Base-by-base conservation (phyloP, 1,140 invertebrate species). In the Ruditapes philippinarum region DNA sequence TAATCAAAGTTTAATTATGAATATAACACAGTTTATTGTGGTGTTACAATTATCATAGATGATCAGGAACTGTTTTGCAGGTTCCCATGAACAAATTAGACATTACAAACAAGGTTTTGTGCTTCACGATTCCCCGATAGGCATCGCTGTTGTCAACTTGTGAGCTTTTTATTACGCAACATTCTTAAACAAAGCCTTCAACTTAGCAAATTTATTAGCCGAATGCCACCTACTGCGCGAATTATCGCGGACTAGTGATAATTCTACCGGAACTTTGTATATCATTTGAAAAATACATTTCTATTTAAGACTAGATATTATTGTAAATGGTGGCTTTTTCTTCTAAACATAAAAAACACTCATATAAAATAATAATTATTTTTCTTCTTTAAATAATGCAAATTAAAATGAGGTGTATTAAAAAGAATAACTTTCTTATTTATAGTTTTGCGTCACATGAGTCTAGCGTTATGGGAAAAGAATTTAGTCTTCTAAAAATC, bases 1-100 rank as follows among this genome's bases (percentile, higher is more conserved):
- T 81, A 81, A 81, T 81, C 49, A 54, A 54, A 38, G 54, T 57
- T 81, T 81, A 81, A 60, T 81, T 62, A 81, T 45, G 36, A 65
- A 40, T 81, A 65, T 62, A 81, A 45, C 40, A 40, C 36, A 57
- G 54, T 81, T 81, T 62, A 81, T 81, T 81, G 49, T 81, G 57
- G 54, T 31, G 79, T 45, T 40, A 81, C 74, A 38, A 65, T 45
- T 62, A 81, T 62, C 79, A 57, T 19, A 31, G n/a, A 19, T 42
- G 79, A 78, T 78, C 54, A 62, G 57, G 54, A 62, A 42, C 36
- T 60, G 57, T 81, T 81, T 81, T 65, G 54, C 79, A 81, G 79
- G 40, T 57, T 81, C 79, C 79, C 79, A 81, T 81, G 79, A 81
- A 81, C 79, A 65, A 62, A 65, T 62, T 81, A 62, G 60, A 81